Base-by-base conservation (phyloP, 2,888 invertebrate species). In the Caenorhabditis macrosperma region DNA sequence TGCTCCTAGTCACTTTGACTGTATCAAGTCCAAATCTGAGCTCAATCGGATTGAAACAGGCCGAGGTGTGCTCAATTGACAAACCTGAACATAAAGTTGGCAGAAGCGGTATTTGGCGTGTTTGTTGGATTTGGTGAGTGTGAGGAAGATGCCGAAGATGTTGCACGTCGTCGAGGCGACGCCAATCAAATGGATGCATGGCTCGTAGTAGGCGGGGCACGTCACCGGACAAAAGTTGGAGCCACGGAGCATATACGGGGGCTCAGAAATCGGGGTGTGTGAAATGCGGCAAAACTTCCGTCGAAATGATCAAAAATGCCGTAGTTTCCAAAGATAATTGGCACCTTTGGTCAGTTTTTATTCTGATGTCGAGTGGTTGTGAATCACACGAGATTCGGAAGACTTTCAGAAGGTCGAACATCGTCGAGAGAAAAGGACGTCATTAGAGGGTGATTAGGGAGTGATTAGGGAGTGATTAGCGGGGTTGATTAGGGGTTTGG, bases 11-110 rank as follows among this genome's bases (percentile, higher is more conserved):
- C n/a, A n/a, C n/a, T n/a, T n/a, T n/a, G n/a, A n/a, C n/a, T n/a
- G n/a, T n/a, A n/a, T n/a, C n/a, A n/a, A n/a, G n/a, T n/a, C n/a
- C n/a, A n/a, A n/a, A n/a, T n/a, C n/a, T n/a, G n/a, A n/a, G n/a
- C n/a, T n/a, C n/a, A n/a, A n/a, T n/a, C n/a, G n/a, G n/a, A n/a
- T n/a, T n/a, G n/a, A n/a, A n/a, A n/a, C n/a, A n/a, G n/a, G n/a
- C n/a, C n/a, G n/a, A n/a, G n/a, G n/a, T n/a, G n/a, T n/a, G n/a
- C n/a, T n/a, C n/a, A n/a, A n/a, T n/a, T n/a, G n/a, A n/a, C 22
- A 17, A 59, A n/a, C 71, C 71, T 71, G 71, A 5, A 71, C 61
- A 55, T 71, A 71, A 26, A 71, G 15, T 20, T 71, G 71, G 55
- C 71, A 71, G 46, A 55, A 71, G 20, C 71, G 54, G 28, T 61